Evolutionary conservation across 2,888 invertebrate genomes (phyloP), one percentile per base, ranked within the genome.

Genomic region (Cacoxenus indagator): DNA sequence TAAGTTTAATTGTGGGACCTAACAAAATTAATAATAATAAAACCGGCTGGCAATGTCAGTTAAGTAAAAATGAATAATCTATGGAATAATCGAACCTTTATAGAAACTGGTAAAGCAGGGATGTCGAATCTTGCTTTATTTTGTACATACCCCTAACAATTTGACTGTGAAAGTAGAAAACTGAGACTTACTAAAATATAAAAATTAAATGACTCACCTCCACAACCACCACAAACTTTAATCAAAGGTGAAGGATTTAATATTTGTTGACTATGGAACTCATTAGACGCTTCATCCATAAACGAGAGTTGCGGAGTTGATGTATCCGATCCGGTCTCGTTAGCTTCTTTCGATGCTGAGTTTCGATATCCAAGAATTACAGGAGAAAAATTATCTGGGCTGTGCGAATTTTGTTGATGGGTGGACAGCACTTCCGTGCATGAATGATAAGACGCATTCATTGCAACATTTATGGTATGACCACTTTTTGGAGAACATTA

Each of bases 371-470:
- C 89, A 76, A 89, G 89, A 76, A 88, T 74, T 82, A 89, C 89
- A 71, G 89, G 89, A 70, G 90, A 90, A 87, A 91, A 92, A 89
- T 92, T 92, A 89, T 93, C 93, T 80, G 93, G 93, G 84, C 92
- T 92, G 77, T 93, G 91, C 88, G 93, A 92, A 74, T 84, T 76
- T 75, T 84, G 84, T 75, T 85, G 85, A 90, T 93, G 93, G 82
- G 93, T 93, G 86, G 93, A 93, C 90, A 92, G 92, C 84, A 94
- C 91, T 91, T 93, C 93, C 90, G 92, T 91, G 90, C 93, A 94
- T 90, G 93, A 92, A 91, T 94, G 94, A 91, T 94, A 95, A 90
- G 94, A 94, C 90, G 95, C 94, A 93, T 95, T 95, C 95, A 95
- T 95, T 90, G 94, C 93, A 88, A 92, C 89, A 66, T 73, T 69